Conservation (phyloP, 2,797 vertebrate genomes). For the Falco peregrinus region DNA sequence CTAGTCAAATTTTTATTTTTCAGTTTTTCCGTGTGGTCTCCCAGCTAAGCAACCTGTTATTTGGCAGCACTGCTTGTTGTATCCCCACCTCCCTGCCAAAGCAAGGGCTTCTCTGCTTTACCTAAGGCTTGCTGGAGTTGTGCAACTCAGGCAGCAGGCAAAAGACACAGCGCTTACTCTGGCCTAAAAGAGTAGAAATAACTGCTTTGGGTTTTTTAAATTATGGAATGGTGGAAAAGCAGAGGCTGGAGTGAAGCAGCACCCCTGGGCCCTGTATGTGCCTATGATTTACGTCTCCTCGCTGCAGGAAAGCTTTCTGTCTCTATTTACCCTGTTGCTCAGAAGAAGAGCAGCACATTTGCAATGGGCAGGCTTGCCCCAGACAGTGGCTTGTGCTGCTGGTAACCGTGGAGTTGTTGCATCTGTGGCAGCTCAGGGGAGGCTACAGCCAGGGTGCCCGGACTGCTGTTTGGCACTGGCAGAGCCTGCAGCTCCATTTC, state of each 20-base stretch:
- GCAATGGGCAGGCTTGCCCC: neutral
- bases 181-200: neutral
- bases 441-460: neutral
- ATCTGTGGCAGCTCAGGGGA: neutral
- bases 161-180: neutral
- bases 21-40: neutral
- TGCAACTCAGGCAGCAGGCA: neutral
- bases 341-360: neutral
- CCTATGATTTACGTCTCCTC: too few species aligned
- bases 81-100: neutral
- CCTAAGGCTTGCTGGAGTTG: neutral
- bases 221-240: too few species aligned
- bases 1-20: neutral
- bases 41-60: neutral
- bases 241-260: too few species aligned
- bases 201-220: too few species aligned
- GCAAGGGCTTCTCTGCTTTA: neutral
- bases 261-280: too few species aligned
- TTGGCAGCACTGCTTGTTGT: rapidly evolving
- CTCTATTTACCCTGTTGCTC: neutral
- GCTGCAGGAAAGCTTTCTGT: neutral
- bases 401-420: neutral
- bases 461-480: neutral
- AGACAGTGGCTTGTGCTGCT: neutral
- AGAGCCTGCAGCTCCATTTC: neutral